Percentiles rank a stretch among this genome's conserved stretches.
Evolutionary conservation across 1,140 invertebrate genomes (phyloP).

Genomic region (Fopius arisanus): DNA sequence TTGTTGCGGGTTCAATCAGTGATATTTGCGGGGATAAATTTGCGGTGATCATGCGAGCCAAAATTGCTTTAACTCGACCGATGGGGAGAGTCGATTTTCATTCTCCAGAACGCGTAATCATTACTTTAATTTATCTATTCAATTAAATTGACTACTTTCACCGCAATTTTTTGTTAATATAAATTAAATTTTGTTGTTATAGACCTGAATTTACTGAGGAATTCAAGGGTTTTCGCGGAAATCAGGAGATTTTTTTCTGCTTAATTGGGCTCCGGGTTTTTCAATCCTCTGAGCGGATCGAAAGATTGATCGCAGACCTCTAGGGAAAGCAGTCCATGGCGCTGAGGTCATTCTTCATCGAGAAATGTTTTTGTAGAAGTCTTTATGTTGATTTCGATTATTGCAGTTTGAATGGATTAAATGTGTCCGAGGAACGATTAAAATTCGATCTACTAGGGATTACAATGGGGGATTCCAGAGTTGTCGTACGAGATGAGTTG

Average conservation of each 20-base stretch:
- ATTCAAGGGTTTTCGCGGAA: too few relatives aligned
- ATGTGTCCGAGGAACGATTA: background rate
- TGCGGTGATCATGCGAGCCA: background rate
- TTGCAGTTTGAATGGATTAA: background rate
- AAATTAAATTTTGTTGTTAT: too few relatives aligned
- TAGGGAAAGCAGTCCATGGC: background rate
- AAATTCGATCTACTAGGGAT: too few relatives aligned
- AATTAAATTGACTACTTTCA: too few relatives aligned
- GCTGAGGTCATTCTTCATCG: constrained; percentile 1
- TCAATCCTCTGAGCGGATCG: background rate
- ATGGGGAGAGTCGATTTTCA: background rate
- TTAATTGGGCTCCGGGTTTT: background rate
- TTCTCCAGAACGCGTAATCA: too few relatives aligned
- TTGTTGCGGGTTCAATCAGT: background rate
- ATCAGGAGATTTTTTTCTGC: too few relatives aligned
- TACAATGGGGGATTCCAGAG: too few relatives aligned
- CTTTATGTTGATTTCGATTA: background rate
- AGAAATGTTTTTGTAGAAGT: background rate
- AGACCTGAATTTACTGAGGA: too few relatives aligned
- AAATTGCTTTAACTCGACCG: background rate
- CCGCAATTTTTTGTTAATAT: too few relatives aligned
- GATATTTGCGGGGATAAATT: background rate
- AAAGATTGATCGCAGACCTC: constrained; percentile 15
- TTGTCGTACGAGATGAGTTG: too few relatives aligned
- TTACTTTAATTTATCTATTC: too few relatives aligned